Base-by-base conservation (phyloP, 2,797 vertebrate genomes). In the Champsocephalus gunnari region DNA sequence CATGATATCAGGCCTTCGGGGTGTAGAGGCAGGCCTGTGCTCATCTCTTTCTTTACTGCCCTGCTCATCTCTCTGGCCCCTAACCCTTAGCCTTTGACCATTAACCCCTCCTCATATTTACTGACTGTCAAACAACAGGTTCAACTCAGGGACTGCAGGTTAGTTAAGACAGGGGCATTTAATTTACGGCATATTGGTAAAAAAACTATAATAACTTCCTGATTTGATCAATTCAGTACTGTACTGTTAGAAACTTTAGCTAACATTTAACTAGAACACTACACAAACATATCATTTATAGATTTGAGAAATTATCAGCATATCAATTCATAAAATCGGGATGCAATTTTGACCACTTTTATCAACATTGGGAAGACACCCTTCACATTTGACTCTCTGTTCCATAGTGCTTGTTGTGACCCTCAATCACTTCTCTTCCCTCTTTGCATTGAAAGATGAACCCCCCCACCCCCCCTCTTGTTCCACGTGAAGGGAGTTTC, bases 71-170 rank as follows among this genome's bases (percentile, higher is more conserved):
- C 68, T 74, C 59, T 82, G 84, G 28, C 82, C 76, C 55, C 13
- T 85, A 44, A 87, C 84, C 85, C 50, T 74, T 53, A 43, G 82
- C 81, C 84, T 83, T 71, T 85, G 73, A 84, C 81, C 76, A 73
- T 61, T 78, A 47, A 76, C 58, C 75, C 56, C 44, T 66, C 45
- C 16, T 55, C 19, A 62, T 73, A 80, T 44, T 12, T 1, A 19
- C 66, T 80, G 56, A 77, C 69, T 88, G 53, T 21, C 69, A 69
- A 63, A 66, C 51, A 66, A 54, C 67, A 77, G 75, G 77, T 82
- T 82, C 50, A 78, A 78, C 55, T 80, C 43, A 53, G 64, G 68
- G 75, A 64, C 68, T 45, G 1, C 57, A 64, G 60, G 32, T 81
- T 68, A 43, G n/a, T 60, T 17, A 59, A 85, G 21, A 77, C 13